These are phyloP conservation scores for Platyura marginata DNA, from an alignment of 1,140 invertebrate genomes.

Conservation along the genomic window DNA sequence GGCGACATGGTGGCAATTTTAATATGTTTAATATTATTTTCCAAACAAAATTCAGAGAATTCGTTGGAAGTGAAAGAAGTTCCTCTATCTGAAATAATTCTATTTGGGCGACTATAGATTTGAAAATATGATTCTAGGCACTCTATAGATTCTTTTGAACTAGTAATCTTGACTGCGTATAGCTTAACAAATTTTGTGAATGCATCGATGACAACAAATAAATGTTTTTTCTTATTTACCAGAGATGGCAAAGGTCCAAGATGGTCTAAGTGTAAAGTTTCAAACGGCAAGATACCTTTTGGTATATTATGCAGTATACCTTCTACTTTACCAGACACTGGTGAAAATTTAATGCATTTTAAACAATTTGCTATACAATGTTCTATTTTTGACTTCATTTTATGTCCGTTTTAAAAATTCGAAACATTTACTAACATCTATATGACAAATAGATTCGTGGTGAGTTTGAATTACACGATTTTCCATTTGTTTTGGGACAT, in stretches of 20 bases:
- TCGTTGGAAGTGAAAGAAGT: constrained; percentile 12
- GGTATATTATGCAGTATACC: constrained; percentile 11
- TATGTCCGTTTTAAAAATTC: constrained; percentile 9
- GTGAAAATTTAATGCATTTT: constrained; percentile 12
- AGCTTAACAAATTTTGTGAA: constrained; percentile 9
- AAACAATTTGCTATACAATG: constrained; percentile 10
- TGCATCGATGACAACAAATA: constrained; percentile 23
- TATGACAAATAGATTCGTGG: constrained; percentile 13
- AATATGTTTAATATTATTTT: constrained; percentile 8
- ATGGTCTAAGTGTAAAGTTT: constrained; percentile 14
- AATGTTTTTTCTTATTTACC: constrained; percentile 22
- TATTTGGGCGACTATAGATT: constrained; percentile 7
- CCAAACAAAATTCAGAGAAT: constrained; percentile 8
- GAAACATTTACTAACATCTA: constrained; percentile 10
- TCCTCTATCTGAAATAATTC: constrained; percentile 13
- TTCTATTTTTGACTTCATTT: constrained; percentile 11
- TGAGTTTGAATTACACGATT: constrained; percentile 6
- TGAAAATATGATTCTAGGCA: constrained; percentile 8
- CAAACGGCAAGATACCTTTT: constrained; percentile 13
- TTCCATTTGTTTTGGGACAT: constrained; percentile 12
- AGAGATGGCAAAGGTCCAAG: constrained; percentile 11
- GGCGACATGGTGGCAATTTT: constrained; percentile 8
- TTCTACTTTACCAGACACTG: constrained; percentile 9
- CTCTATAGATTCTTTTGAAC: constrained; percentile 10
- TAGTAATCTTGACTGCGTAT: constrained; percentile 5